phyloP scores from a whole-genome alignment of 2,797 vertebrate genomes.

The Xyrichtys novacula region DNA sequence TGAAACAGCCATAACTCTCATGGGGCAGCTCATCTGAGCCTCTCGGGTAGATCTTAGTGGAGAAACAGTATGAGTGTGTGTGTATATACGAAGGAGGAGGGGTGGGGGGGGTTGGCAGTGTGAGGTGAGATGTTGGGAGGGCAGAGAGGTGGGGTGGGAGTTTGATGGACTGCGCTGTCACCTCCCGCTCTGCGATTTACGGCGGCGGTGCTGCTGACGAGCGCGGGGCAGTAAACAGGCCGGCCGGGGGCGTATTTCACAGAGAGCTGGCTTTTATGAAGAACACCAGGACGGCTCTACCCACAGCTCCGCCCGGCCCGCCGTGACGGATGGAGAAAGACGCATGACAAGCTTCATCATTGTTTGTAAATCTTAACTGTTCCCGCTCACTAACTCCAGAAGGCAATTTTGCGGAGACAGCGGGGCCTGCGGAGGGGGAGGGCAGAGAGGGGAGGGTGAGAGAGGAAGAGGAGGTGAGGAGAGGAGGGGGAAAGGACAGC shows the following conservation, averaged over 20 bases:
- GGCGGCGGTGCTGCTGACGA: slow-evolving; percentile 96
- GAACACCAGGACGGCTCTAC: slow-evolving; percentile 96
- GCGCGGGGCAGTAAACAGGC: slow-evolving; percentile 98
- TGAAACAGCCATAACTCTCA: slow-evolving; percentile 97
- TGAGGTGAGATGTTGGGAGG: slow-evolving; percentile 82
- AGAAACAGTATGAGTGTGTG: slow-evolving; percentile 26
- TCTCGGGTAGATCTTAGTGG: slow-evolving; percentile 86
- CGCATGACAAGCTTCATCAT: slow-evolving; percentile 99
- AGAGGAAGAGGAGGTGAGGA: slow-evolving; percentile 61
- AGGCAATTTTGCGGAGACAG: slow-evolving; percentile 99
- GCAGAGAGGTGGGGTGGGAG: slow-evolving; percentile 87
- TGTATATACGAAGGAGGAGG: slow-evolving; percentile 74
- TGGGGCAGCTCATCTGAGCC: slow-evolving; percentile 94
- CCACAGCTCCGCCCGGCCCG: slow-evolving; percentile 89
- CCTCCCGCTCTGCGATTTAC: slow-evolving; percentile 96
- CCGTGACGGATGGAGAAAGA: slow-evolving; percentile 99
- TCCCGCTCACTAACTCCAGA: slow-evolving; percentile 99
- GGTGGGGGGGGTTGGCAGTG: slow-evolving; percentile 84
- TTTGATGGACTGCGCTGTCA: slow-evolving; percentile 99
- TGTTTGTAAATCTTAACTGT: slow-evolving; percentile 99
- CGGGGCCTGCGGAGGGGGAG: slow-evolving; percentile 81
- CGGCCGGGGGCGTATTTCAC: slow-evolving; percentile 98
- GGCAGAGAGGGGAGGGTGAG: slow-evolving; percentile 32
- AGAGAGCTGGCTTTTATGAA: slow-evolving; percentile 99
- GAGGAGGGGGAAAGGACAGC: slow-evolving; percentile 92